Conservation (phyloP, 2,888 invertebrate species). For the Aleiodes testaceus region DNA sequence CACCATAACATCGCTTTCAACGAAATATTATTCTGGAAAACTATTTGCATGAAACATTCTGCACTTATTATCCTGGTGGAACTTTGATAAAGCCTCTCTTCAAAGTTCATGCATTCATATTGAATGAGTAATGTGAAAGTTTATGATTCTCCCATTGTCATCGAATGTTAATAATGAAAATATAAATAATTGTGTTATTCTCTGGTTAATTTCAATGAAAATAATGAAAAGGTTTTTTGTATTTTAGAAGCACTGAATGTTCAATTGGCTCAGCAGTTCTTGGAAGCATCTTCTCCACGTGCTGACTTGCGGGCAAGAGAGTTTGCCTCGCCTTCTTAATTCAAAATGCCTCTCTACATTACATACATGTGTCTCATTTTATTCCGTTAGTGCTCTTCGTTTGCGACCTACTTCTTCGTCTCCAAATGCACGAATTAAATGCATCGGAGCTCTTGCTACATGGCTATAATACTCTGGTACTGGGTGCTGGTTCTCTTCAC, state of each 20-base stretch:
- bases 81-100: neutral
- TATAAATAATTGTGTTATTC: neutral
- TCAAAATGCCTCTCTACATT: constrained; percentile 24
- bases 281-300: constrained; percentile 37
- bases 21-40: constrained; percentile 21
- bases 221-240: too few species aligned
- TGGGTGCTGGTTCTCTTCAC: constrained; percentile 5
- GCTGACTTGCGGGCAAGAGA: constrained; percentile 18
- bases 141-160: constrained; percentile 52
- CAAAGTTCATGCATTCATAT: neutral
- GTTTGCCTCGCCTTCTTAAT: constrained; percentile 34
- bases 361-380: constrained; percentile 40
- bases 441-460: constrained; percentile 46
- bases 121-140: constrained; percentile 57
- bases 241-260: neutral
- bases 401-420: constrained; percentile 51
- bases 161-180: constrained; percentile 16
- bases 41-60: constrained; percentile 46
- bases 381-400: constrained; percentile 33
- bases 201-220: too few species aligned
- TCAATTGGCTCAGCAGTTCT: constrained; percentile 31
- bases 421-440: constrained; percentile 52
- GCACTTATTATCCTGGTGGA: neutral
- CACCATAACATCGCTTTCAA: too few species aligned
- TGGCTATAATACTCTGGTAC: constrained; percentile 29